Conservation (phyloP, 2,113 vertebrate species). For the Cochlearius cochlearius region DNA sequence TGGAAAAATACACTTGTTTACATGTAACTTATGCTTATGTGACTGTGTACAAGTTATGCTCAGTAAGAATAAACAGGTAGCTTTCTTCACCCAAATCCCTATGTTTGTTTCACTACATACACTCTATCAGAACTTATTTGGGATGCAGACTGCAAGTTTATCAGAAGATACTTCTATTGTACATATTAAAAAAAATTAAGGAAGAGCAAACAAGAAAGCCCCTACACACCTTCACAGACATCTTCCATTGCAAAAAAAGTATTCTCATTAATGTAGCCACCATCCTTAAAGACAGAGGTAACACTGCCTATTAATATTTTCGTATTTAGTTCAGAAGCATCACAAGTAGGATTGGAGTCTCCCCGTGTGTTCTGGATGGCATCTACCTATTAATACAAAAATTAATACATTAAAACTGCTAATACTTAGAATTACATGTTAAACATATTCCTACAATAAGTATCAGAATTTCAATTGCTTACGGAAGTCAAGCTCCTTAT, state of each 20-base stretch:
- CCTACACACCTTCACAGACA: constrained; percentile 82
- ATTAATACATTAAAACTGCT: background rate
- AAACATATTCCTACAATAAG: background rate
- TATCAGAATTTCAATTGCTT: background rate
- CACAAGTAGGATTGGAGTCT: constrained; percentile 7
- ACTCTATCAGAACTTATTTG: background rate
- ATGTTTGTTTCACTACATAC: background rate
- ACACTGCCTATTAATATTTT: constrained; percentile 84
- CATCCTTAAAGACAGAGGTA: constrained; percentile 76
- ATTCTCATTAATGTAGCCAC: constrained; percentile 87
- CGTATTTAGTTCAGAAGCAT: constrained; percentile 53
- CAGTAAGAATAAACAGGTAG: background rate
- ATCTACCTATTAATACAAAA: constrained; percentile 74
- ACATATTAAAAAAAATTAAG: background rate
- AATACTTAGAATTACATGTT: background rate
- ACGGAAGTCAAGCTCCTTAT: background rate
- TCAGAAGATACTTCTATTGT: background rate
- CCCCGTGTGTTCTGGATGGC: constrained; percentile 76
- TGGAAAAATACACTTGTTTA: background rate
- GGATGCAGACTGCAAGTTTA: background rate
- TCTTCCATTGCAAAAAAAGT: constrained; percentile 82
- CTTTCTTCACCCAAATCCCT: background rate
- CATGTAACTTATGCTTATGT: background rate
- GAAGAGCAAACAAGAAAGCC: background rate
- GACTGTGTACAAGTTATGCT: background rate